phyloP scores from a whole-genome alignment of 2,797 vertebrate genomes.

The Perodicticus potto region DNA sequence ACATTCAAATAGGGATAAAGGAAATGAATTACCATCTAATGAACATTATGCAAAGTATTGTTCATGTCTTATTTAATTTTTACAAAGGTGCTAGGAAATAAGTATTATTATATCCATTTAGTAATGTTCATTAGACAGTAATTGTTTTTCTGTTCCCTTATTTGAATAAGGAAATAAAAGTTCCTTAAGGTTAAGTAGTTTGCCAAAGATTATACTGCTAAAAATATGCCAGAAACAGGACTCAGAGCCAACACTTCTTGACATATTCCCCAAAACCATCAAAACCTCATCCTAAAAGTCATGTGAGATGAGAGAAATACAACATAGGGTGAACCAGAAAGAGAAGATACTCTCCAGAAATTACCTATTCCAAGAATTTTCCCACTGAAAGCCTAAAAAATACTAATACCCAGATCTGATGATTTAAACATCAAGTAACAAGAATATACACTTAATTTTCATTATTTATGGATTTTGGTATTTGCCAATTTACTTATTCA shows the following conservation, averaged over 20 bases:
- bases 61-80: neutral
- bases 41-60: neutral
- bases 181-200: neutral
- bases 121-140: neutral
- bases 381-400: neutral
- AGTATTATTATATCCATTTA: neutral
- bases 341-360: neutral
- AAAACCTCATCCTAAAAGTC: neutral
- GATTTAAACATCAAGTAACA: conserved; percentile 17
- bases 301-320: neutral
- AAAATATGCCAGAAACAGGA: neutral
- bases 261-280: neutral
- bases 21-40: neutral
- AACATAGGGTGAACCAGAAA: neutral
- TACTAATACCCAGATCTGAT: neutral
- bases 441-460: neutral
- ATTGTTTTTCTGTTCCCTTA: neutral
- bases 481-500: neutral
- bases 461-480: neutral
- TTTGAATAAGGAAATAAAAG: neutral
- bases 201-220: neutral
- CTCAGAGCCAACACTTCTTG: neutral
- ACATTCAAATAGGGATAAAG: neutral
- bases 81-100: neutral
- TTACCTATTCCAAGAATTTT: neutral